Conservation (phyloP, 2,888 invertebrate genomes). For the Quadroppia sp. region DNA sequence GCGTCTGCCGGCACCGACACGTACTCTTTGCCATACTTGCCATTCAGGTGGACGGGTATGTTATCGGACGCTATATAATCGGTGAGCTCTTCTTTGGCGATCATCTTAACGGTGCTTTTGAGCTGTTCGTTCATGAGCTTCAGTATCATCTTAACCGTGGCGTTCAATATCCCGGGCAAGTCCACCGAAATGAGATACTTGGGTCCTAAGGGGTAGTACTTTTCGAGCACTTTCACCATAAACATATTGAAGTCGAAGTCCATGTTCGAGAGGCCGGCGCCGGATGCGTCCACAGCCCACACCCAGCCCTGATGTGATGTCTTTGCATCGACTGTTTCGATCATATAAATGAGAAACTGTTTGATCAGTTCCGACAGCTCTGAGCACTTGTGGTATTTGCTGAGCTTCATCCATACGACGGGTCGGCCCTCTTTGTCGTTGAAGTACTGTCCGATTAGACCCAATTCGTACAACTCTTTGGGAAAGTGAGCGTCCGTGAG, state of each 20-base stretch:
- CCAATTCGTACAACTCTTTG: constrained; percentile 39
- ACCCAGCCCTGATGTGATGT: constrained; percentile 35
- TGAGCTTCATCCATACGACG: not conserved
- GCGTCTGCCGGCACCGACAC: not conserved
- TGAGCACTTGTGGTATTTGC: constrained; percentile 28
- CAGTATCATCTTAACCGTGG: constrained; percentile 31
- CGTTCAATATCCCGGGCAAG: constrained; percentile 43
- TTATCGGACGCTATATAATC: constrained; percentile 33
- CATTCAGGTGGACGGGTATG: constrained; percentile 40
- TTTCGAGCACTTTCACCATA: constrained; percentile 76
- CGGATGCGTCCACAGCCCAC: constrained; percentile 37
- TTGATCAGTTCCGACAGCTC: constrained; percentile 27
- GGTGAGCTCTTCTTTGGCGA: constrained; percentile 9
- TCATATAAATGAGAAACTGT: constrained; percentile 25
- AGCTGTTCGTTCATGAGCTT: constrained; percentile 37
- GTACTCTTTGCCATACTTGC: not conserved
- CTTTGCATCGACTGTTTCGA: constrained; percentile 33
- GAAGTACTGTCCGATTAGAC: not conserved
- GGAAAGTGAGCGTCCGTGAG: constrained; percentile 37
- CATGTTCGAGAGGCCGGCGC: constrained; percentile 43
- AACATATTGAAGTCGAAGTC: constrained; percentile 88
- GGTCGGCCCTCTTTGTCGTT: constrained; percentile 13
- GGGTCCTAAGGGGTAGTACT: constrained; percentile 70
- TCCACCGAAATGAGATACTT: constrained; percentile 38
- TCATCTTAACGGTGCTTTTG: constrained; percentile 17